Base-by-base conservation (phyloP, 53 echinoderm and acorn worm genomes). In the Pentamera pediparva region DNA sequence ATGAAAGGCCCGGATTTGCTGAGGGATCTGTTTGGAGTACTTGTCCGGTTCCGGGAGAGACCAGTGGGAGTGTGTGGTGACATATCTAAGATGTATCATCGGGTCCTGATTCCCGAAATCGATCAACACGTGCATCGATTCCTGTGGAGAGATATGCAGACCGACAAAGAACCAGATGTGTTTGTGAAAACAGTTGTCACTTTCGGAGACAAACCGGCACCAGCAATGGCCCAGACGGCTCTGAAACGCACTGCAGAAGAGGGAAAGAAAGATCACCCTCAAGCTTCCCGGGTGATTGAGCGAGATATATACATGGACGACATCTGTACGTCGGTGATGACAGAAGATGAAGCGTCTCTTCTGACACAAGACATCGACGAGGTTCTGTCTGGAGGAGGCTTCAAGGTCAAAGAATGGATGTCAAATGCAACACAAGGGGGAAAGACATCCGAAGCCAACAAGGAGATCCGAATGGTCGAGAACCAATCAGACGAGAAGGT, bases 21-120 rank as follows among this genome's bases (percentile, higher is more conserved):
- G 20, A 87, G 78, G 5, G 52, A 52, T 19, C 61, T 81, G 32
- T 69, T 85, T 80, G 81, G 86, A 50, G 87, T 86, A 3, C 27
- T 86, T 4, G 19, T 86, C 6, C 73, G 82, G 27, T 86, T 77
- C 65, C 31, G 81, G 28, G 69, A 86, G 63, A 43, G 61, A 3
- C 20, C 70, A 38, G 41, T 81, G n/a, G 82, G 78, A 18, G 45
- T 78, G 13, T 50, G 18, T 32, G 74, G 71, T 24, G 87, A 87
- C 65, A 87, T 87, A 29, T 89, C 84, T 9, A 80, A 89, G 39
- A 84, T 84, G 84, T 87, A 83, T 43, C 88, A 83, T 52, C 37
- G 79, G 22, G 64, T 81, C 29, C 59, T 73, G 26, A 82, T 87
- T 22, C 83, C 88, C 25, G 83, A 87, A 45, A 40, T 53, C 27